Evolutionary conservation across 2,797 vertebrate genomes (phyloP), one percentile per base, ranked within the genome.

Genomic region (Coendou prehensilis): DNA sequence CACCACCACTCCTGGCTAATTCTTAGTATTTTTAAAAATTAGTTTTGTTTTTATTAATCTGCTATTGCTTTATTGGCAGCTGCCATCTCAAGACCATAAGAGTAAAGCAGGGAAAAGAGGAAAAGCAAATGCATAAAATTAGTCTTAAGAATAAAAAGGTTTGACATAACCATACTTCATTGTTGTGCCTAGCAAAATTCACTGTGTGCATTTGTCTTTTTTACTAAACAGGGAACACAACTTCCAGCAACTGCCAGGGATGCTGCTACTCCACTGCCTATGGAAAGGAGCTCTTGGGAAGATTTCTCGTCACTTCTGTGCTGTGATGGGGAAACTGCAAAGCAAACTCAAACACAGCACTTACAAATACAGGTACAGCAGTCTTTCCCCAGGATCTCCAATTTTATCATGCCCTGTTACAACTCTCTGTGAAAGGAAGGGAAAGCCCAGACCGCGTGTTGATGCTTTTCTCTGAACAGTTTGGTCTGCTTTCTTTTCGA

Each of bases 241-340:
- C 59, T 94, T 81, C 76, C 52, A 52, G 93, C 28, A 23, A 30
- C 71, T 52, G 0, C 85, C 80, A 2, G 20, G 94, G 76, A 91
- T 96, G 98, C 95, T 95, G 91, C 75, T 75, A 73, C 83, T 57
- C 17, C 41, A 76, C 87, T 28, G 45, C 79, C 86, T 47, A 1
- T 56, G 0, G 1, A 90, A 93, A 33, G 81, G 4, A 63, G n/a
- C 67, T 30, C 91, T 33, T 61, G 4, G 10, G 75, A 79, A 89
- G 78, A 94, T 1, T 33, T 69, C 45, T 2, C 54, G 45, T 78
- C 3, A 41, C 6, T 45, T 69, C 80, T 1, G 0, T 73, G 9
- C 1, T 1, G 30, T 33, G 81, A 99, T 99, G 99, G 99, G 99
- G 54, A 99, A 99, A 96, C 98, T 99, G 81, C 99, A 99, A 98